Evolutionary conservation across 2,797 vertebrate species (phyloP).

Genomic region (Anas bahamensis): DNA sequence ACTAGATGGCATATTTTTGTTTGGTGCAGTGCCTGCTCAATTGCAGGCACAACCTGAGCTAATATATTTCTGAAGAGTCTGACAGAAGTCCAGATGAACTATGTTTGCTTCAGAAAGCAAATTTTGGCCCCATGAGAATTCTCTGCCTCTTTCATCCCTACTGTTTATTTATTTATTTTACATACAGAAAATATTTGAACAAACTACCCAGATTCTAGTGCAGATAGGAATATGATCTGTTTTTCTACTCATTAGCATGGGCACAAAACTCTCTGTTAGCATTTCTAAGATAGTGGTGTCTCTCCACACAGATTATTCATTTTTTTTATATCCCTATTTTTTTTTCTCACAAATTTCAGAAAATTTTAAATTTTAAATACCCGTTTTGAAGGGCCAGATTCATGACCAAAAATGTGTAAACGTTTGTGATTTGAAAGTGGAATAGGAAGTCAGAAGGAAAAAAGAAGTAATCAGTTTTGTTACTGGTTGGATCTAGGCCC

Average conservation of each 20-base stretch:
- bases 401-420: background rate
- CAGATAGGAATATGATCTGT: background rate
- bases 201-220: background rate
- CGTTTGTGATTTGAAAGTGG: background rate
- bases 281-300: background rate
- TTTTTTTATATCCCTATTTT: background rate
- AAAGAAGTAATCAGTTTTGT: background rate
- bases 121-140: background rate
- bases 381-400: background rate
- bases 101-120: background rate
- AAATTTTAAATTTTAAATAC: background rate
- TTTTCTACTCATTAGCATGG: background rate
- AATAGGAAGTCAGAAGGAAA: background rate
- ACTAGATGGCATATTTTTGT: background rate
- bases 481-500: background rate
- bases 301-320: background rate
- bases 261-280: background rate
- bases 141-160: background rate
- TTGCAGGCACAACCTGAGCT: background rate
- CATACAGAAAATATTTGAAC: background rate
- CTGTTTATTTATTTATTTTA: background rate
- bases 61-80: background rate
- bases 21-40: background rate
- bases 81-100: background rate
- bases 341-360: background rate